phyloP scores from a whole-genome alignment of 2,888 invertebrate species.

The Chirona hameri region DNA sequence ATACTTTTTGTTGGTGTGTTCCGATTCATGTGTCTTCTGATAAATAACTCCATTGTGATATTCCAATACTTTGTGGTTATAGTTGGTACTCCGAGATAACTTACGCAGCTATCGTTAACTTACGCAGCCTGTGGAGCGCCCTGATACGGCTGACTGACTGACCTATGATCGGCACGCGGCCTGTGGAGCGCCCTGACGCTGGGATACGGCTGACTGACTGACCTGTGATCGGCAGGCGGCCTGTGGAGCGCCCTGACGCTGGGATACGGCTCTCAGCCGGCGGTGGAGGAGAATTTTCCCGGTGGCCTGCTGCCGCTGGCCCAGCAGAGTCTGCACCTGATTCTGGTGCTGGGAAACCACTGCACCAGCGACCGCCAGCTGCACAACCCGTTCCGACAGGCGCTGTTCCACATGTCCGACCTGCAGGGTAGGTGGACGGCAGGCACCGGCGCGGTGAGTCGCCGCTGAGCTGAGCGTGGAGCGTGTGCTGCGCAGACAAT shows the following conservation, averaged over 20 bases:
- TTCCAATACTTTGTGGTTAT: too few relatives aligned
- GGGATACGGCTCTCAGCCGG: conserved; percentile 43
- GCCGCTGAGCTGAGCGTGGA: background rate
- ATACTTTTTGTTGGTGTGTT: too few relatives aligned
- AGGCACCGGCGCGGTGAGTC: background rate
- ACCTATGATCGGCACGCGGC: background rate
- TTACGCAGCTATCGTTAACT: too few relatives aligned
- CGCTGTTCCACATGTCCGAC: conserved; percentile 77
- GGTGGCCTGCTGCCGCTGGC: conserved; percentile 59
- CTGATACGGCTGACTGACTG: too few relatives aligned
- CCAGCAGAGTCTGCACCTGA: conserved; percentile 81
- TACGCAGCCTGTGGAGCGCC: too few relatives aligned
- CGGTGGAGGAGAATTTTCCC: conserved; percentile 40
- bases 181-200: too few relatives aligned
- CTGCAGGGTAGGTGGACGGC: conserved; percentile 59
- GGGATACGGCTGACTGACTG: background rate
- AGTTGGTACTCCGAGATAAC: too few relatives aligned
- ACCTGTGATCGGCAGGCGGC: conserved; percentile 54
- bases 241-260: conserved; percentile 74
- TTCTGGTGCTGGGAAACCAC: conserved; percentile 86
- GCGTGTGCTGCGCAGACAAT: too few relatives aligned
- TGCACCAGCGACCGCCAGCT: conserved; percentile 60
- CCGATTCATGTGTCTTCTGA: too few relatives aligned
- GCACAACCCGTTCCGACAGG: conserved; percentile 77
- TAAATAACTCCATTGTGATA: too few relatives aligned